These are phyloP conservation scores for Hyalella azteca DNA, from an alignment of 2,888 invertebrate species.

Conservation along the genomic window DNA sequence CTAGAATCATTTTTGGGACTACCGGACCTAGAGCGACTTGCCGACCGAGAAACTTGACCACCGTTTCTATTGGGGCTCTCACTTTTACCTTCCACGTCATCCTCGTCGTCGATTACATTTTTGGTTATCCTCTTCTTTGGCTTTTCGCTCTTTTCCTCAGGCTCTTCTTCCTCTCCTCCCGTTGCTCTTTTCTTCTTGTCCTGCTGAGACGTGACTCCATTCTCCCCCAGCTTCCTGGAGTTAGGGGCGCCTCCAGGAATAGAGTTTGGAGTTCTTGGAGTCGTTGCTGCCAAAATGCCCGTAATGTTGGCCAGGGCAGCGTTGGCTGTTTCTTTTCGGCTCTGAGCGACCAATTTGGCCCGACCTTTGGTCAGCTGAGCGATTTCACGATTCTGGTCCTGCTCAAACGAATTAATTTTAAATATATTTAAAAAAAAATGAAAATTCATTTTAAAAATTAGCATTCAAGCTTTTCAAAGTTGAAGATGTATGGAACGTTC, in stretches of 20 bases:
- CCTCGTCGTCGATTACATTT: not conserved
- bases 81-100: not conserved
- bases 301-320: not conserved
- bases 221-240: constrained; percentile 51
- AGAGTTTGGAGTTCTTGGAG: constrained; percentile 39
- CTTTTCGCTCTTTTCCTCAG: not conserved
- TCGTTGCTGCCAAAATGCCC: not conserved
- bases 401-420: not conserved
- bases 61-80: not conserved
- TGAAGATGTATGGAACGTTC: too few species aligned
- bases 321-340: not conserved
- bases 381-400: constrained; percentile 50
- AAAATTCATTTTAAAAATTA: too few species aligned
- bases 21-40: not conserved
- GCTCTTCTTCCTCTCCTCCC: not conserved
- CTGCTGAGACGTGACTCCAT: not conserved
- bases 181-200: not conserved
- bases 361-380: constrained; percentile 54
- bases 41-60: not conserved
- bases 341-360: not conserved
- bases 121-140: not conserved
- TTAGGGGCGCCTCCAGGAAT: constrained; percentile 55
- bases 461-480: too few species aligned
- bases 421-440: too few species aligned
- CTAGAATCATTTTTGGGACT: not conserved